These are phyloP conservation scores for Pammene aurita DNA, from an alignment of 2,888 invertebrate genomes.

Conservation along the genomic window DNA sequence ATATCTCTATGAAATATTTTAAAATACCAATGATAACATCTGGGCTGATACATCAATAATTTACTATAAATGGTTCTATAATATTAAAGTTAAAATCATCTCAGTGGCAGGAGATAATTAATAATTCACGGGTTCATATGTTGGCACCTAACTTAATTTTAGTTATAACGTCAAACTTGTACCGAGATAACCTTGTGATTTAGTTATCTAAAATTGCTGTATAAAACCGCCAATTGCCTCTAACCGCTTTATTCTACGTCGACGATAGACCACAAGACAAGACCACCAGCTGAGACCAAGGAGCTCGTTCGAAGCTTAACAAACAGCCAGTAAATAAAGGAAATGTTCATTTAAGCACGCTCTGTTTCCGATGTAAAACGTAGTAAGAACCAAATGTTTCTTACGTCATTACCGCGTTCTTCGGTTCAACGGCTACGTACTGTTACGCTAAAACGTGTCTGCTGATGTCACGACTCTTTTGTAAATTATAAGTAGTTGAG, in stretches of 20 bases:
- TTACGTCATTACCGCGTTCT: not conserved
- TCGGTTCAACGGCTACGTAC: slow-evolving; percentile 2
- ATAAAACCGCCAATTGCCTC: slow-evolving; percentile 2
- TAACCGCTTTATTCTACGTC: not conserved
- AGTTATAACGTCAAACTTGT: not conserved
- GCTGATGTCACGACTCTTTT: slow-evolving; percentile 62
- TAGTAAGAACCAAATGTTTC: not conserved
- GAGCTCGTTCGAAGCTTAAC: slow-evolving; percentile 8
- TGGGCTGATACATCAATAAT: too few relatives aligned
- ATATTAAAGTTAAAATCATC: too few relatives aligned
- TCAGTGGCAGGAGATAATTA: too few relatives aligned
- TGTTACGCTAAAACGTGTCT: slow-evolving; percentile 37
- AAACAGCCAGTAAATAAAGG: slow-evolving; percentile 11
- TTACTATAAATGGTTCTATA: too few relatives aligned
- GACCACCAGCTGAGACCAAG: slow-evolving; percentile 24
- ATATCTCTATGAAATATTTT: too few relatives aligned
- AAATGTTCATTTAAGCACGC: not conserved
- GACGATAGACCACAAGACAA: not conserved
- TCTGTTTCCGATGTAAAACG: not conserved
- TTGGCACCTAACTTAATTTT: too few relatives aligned
- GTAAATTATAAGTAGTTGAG: slow-evolving; percentile 64
- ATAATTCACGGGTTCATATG: too few relatives aligned
- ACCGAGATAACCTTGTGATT: not conserved
- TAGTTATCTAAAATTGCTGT: not conserved
- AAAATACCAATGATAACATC: too few relatives aligned